A percentile compares a stretch with the other conserved stretches of the same genome.
These are phyloP conservation scores for Thumatha senex DNA, from an alignment of 2,888 invertebrate genomes.

Conservation along the genomic window DNA sequence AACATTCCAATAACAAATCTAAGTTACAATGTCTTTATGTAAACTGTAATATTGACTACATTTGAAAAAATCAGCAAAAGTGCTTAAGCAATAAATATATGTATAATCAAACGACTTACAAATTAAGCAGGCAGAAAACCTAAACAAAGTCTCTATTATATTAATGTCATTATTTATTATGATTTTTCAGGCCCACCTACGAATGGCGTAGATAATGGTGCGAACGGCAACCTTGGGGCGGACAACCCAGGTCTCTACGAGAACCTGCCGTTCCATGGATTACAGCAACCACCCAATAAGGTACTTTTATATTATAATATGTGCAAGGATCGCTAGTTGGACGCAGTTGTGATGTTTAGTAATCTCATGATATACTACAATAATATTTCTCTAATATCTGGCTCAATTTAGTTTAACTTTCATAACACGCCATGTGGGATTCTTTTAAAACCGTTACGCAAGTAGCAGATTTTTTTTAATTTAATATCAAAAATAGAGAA, in stretches of 20 bases:
- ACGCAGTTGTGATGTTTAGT: too few relatives aligned
- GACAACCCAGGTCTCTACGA: slow-evolving; percentile 96
- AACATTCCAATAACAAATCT: neutral
- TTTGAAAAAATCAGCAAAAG: too few relatives aligned
- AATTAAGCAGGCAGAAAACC: too few relatives aligned
- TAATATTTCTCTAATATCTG: too few relatives aligned
- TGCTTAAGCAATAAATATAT: too few relatives aligned
- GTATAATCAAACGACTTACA: too few relatives aligned
- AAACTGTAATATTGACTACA: neutral
- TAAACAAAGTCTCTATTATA: too few relatives aligned
- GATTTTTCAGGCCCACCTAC: slow-evolving; percentile 73
- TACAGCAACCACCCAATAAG: slow-evolving; percentile 97
- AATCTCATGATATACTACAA: too few relatives aligned
- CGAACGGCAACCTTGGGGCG: slow-evolving; percentile 86
- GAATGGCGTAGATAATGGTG: slow-evolving; percentile 82
- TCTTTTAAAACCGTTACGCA: neutral
- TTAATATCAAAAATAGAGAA: too few relatives aligned
- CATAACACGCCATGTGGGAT: neutral
- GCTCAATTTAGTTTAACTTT: too few relatives aligned
- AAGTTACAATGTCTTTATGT: neutral
- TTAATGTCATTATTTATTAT: neutral
- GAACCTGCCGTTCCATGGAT: slow-evolving; percentile 97
- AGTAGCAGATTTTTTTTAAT: too few relatives aligned
- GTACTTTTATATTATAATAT: slow-evolving; percentile 74
- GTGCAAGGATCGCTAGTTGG: neutral